phyloP scores from a whole-genome alignment of 2,888 invertebrate species.

The Drosophila pegasa region DNA sequence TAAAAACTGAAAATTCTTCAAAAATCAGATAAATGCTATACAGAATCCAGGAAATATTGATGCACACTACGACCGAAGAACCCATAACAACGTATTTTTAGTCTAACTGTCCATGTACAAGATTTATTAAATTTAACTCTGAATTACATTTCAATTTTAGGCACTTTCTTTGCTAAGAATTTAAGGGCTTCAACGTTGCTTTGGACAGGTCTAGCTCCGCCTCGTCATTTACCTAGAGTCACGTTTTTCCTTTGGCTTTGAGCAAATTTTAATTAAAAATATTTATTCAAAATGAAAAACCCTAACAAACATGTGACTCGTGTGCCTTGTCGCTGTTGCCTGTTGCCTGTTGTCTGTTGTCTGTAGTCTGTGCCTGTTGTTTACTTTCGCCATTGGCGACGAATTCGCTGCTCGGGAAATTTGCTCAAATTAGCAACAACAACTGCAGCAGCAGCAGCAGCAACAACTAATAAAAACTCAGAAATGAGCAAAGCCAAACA shows the following conservation, averaged over 20 bases:
- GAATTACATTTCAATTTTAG: neutral
- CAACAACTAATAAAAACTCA: conserved; percentile 63
- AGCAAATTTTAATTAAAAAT: conserved; percentile 74
- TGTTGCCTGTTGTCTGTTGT: conserved; percentile 26
- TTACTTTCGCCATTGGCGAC: conserved; percentile 68
- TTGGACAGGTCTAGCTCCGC: conserved; percentile 1
- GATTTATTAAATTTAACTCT: neutral
- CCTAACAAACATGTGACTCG: conserved; percentile 53
- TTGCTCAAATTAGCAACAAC: conserved; percentile 76
- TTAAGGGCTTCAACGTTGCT: conserved; percentile 7
- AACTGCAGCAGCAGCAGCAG: conserved; percentile 27
- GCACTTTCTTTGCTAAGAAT: neutral
- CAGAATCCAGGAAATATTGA: too few species aligned
- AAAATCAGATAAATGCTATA: too few species aligned
- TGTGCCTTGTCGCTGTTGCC: conserved; percentile 40
- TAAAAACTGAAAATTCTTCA: too few species aligned
- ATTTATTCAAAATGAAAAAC: conserved; percentile 58
- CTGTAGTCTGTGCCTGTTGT: conserved; percentile 18
- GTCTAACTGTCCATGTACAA: too few species aligned
- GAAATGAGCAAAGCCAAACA: conserved; percentile 69
- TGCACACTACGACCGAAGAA: too few species aligned
- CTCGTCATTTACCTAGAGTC: conserved; percentile 35
- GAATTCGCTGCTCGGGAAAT: conserved; percentile 56
- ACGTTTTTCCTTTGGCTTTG: conserved; percentile 48
- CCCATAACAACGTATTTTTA: too few species aligned